Conservation (phyloP, 2,113 vertebrate species). For the Crocuta crocuta region DNA sequence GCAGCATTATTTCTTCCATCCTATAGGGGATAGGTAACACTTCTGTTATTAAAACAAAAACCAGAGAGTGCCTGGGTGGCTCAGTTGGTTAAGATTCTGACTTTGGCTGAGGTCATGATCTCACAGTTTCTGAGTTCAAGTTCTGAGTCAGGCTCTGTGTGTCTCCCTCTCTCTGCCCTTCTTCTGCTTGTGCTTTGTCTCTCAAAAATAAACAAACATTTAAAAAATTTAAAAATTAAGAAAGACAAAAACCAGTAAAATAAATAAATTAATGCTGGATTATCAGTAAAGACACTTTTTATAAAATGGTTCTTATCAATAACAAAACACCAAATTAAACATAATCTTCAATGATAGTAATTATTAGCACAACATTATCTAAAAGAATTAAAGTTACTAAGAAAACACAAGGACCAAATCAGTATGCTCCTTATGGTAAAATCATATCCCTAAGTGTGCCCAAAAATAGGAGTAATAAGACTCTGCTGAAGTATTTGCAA, state of each 20-base stretch:
- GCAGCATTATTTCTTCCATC: neutral
- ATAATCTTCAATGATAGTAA: neutral
- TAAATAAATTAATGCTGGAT: neutral
- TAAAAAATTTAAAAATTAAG: too few relatives aligned
- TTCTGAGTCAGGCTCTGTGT: too few relatives aligned
- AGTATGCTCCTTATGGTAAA: neutral
- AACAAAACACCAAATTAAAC: neutral
- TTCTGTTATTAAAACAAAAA: neutral
- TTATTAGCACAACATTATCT: neutral
- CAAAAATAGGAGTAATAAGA: neutral
- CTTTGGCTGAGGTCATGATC: too few relatives aligned
- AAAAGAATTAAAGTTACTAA: conserved; percentile 24
- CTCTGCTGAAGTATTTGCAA: neutral
- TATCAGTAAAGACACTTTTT: neutral
- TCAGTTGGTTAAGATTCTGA: too few relatives aligned
- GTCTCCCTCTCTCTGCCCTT: too few relatives aligned
- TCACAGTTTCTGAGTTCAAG: too few relatives aligned
- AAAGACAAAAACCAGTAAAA: neutral
- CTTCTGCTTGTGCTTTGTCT: too few relatives aligned
- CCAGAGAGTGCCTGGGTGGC: too few relatives aligned
- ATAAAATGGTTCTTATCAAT: neutral
- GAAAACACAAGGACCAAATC: neutral
- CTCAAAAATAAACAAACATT: too few relatives aligned
- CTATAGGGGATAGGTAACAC: neutral
- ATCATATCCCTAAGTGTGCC: neutral